Base-by-base conservation (phyloP, 2,888 invertebrate species). In the Germaria angustata region DNA sequence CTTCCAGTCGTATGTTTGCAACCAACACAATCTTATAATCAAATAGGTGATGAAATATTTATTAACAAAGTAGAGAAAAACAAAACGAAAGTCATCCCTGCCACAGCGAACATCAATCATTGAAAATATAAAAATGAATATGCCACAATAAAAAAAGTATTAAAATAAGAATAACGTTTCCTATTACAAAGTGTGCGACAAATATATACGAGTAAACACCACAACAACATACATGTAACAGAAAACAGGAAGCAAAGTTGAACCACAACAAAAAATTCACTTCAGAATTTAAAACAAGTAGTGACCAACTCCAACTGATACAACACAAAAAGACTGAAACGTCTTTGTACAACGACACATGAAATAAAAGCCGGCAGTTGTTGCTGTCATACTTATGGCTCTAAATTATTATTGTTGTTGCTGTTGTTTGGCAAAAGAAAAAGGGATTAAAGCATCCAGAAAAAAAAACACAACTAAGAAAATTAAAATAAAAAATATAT, bases 171-270 rank as follows among this genome's bases (percentile, higher is more conserved):
- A 65, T 34, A 46, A 13, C 28, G 22, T 69, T 24, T 6, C 51
- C 34, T 53, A 53, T 69, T 69, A 46, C 13, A 69, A 61, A 77
- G 51, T 77, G 68, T 69, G 77, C 51, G 53, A 61, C 36, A 77
- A 53, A 3, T 13, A 41, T 4, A 73, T 41, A 34, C 32, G 6
- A 28, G 6, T 5, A 28, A 28, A 6, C 28, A n/a, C n/a, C n/a
- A 39, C 20, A 28, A 13, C 15, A 65, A 8, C 32, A n/a, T 15
- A 46, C 39, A 55, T n/a, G 11, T 2, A 41, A 15, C 11, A 22
- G 28, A 4, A 7, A 57, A 34, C 15, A n/a, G 65, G 20, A 5
- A 20, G 15, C 11, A 34, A 51, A 4, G 55, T 34, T 4, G 24
- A 34, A 34, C 24, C 24, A 0, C 22, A 51, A 66, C 32, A 71